Conservation (phyloP, 2,888 invertebrate genomes). For the Rhagium mordax region DNA sequence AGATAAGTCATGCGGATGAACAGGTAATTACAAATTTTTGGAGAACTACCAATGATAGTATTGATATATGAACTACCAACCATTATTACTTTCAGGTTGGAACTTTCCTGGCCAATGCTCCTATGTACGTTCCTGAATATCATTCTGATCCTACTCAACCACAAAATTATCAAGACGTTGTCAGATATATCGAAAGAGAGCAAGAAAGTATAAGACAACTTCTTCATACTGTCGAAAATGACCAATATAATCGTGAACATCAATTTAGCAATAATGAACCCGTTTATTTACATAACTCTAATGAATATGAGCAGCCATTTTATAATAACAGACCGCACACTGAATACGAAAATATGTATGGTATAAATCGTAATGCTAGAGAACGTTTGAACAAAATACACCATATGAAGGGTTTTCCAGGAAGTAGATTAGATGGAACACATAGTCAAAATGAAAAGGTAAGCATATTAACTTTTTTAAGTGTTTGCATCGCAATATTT, state of each 20-base stretch:
- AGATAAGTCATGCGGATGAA: background rate
- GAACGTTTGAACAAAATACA: background rate
- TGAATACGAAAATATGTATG: background rate
- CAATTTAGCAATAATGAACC: background rate
- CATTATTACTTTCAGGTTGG: background rate
- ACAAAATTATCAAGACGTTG: constrained; percentile 39
- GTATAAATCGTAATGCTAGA: background rate
- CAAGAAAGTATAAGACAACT: constrained; percentile 16
- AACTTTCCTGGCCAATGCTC: background rate
- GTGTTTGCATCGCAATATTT: no score
- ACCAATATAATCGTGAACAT: background rate
- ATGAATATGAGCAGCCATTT: background rate
- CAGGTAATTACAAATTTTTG: background rate
- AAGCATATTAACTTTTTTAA: no score
- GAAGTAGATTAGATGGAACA: background rate
- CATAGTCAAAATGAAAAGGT: constrained; percentile 21
- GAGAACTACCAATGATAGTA: no score
- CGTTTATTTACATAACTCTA: background rate
- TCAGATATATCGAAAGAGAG: constrained; percentile 35
- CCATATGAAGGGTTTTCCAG: background rate
- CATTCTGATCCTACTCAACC: constrained; percentile 36
- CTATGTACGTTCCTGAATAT: constrained; percentile 12
- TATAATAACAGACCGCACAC: background rate
- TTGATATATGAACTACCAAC: background rate
- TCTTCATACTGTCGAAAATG: constrained; percentile 15